Conservation (phyloP, 2,888 invertebrate genomes). For the Acanthopleura granulata region DNA sequence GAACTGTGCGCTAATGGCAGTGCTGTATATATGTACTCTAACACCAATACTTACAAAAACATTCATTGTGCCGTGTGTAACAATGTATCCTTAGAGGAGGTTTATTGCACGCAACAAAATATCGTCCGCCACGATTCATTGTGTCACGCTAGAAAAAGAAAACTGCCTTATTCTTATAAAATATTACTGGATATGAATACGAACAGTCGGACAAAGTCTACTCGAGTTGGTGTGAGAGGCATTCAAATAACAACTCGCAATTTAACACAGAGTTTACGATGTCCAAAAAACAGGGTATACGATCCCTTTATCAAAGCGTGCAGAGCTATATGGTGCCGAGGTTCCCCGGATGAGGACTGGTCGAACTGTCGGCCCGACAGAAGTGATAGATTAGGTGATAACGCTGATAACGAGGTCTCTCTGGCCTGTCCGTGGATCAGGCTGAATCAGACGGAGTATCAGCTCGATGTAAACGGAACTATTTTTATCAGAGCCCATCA, state of each 20-base stretch:
- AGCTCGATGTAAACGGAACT: conserved; percentile 25
- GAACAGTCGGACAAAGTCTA: conserved; percentile 18
- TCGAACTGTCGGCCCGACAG: conserved; percentile 24
- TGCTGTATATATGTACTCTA: conserved; percentile 22
- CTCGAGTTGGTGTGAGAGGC: conserved; percentile 22
- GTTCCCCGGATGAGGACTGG: conserved; percentile 13
- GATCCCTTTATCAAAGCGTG: conserved; percentile 36
- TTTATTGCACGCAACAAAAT: not conserved
- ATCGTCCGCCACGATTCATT: not conserved
- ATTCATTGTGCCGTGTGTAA: conserved; percentile 54
- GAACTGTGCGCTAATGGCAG: conserved; percentile 23
- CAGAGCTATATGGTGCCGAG: conserved; percentile 29
- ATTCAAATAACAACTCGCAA: not conserved
- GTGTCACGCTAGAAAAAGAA: not conserved
- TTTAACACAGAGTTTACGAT: conserved; percentile 23
- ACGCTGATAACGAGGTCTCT: not conserved
- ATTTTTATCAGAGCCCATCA: conserved; percentile 21
- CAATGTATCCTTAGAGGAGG: conserved; percentile 25
- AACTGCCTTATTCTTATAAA: conserved; percentile 27
- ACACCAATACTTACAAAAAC: conserved; percentile 38
- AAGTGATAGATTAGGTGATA: not conserved
- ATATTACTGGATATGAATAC: conserved; percentile 33
- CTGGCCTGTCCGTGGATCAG: conserved; percentile 20
- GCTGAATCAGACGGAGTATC: conserved; percentile 27
- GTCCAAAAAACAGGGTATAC: conserved; percentile 31